Conservation (phyloP, 2,888 invertebrate genomes). For the Cheilosia grossa region DNA sequence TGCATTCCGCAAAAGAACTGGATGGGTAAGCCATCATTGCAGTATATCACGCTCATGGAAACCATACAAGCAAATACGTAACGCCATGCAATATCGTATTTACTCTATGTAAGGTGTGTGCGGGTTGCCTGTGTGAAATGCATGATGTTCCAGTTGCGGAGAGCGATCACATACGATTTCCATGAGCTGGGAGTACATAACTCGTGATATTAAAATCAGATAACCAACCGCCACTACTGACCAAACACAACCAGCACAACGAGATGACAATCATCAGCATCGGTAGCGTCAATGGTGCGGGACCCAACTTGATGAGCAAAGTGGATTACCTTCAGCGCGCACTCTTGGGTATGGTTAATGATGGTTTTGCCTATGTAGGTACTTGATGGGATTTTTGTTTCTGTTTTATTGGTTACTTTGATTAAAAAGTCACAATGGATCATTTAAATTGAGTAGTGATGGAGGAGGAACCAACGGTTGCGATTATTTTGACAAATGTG, state of each 20-base stretch:
- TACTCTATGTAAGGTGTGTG: slow-evolving; percentile 19
- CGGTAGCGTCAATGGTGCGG: slow-evolving; percentile 26
- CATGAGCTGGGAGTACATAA: background rate
- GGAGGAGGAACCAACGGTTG: no score
- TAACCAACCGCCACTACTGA: slow-evolving; percentile 4
- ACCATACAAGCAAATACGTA: slow-evolving; percentile 42
- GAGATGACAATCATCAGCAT: slow-evolving; percentile 44
- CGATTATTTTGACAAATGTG: no score
- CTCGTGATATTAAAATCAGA: slow-evolving; percentile 46
- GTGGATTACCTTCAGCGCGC: slow-evolving; percentile 46
- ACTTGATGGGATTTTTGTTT: slow-evolving; percentile 12
- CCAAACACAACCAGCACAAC: slow-evolving; percentile 39
- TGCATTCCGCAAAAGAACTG: slow-evolving; percentile 33
- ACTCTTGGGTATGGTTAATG: slow-evolving; percentile 31
- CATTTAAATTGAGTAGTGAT: no score
- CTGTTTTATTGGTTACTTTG: background rate
- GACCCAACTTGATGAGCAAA: slow-evolving; percentile 25
- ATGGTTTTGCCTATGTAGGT: slow-evolving; percentile 11
- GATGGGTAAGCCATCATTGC: slow-evolving; percentile 33
- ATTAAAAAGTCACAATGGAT: no score
- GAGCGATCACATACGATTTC: slow-evolving; percentile 19
- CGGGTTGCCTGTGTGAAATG: slow-evolving; percentile 19
- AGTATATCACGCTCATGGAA: slow-evolving; percentile 40
- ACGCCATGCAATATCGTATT: slow-evolving; percentile 17
- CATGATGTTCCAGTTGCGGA: slow-evolving; percentile 7